Evolutionary conservation across 2,113 vertebrate species (phyloP), one percentile per base, ranked within the genome.

Genomic region (Corythoichthys intestinalis): DNA sequence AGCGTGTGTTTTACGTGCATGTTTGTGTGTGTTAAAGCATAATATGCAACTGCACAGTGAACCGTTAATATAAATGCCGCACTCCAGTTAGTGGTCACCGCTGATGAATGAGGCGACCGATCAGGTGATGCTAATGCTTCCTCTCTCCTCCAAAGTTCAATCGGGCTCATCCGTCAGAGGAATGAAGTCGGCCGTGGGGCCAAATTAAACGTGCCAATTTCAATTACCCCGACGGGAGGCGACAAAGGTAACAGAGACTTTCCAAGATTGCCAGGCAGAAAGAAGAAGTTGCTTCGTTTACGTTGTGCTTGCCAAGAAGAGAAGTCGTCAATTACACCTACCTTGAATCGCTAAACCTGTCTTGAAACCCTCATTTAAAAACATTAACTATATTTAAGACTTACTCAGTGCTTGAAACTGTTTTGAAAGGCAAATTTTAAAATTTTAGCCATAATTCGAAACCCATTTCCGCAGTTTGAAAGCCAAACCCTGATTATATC

Each of bases 201-300:
- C 76, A 91, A 93, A 93, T 92, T 90, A 91, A 91, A 93, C 82
- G 84, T 91, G 92, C 84, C 89, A 87, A 88, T 92, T 91, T 87
- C 86, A 91, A 92, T 93, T 90, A 92, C 78, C 75, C 74, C 52
- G 70, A 44, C 15, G 50, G 41, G 76, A 82, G 66, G 72, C 72
- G 17, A 76, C 37, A 69, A 46, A 50, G 54, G 75, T 76, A 83
- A 83, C 85, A 71, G 76, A 76, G 85, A 80, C 81, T 77, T 28
- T 83, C 85, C 75, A 79, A 87, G 80, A 86, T 84, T 82, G 82
- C 53, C 52, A n/a, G 41, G 41, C 41, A 44, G 41, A 44, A 44
- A 44, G 41, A 44, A 44, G 41, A 8, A 44, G 41, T 44, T 44
- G 41, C 3, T 44, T 44, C 9, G 41, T 44, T 44, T 44, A 44